A percentile compares a stretch with the other conserved stretches of the same genome.
Conservation (phyloP, 2,888 invertebrate genomes). For the Drosophila niveifrons region DNA sequence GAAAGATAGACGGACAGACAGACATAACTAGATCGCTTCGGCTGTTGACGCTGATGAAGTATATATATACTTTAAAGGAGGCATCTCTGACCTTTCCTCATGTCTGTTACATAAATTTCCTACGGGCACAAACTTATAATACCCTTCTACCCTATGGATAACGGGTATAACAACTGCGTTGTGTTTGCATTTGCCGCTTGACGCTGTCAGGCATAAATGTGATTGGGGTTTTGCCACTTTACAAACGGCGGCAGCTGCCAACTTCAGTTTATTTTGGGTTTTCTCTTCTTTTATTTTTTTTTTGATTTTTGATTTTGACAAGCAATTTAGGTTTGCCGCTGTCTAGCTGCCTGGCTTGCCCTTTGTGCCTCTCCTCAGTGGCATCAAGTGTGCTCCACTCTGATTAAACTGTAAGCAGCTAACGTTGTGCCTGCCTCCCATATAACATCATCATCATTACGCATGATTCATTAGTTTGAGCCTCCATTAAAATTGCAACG, state of each 20-base stretch:
- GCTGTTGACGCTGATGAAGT: too few species aligned
- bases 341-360: neutral
- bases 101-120: too few species aligned
- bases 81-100: too few species aligned
- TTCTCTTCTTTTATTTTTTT: neutral
- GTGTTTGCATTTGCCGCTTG: slow-evolving; percentile 55
- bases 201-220: slow-evolving; percentile 44
- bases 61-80: too few species aligned
- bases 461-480: slow-evolving; percentile 34
- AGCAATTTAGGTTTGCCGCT: slow-evolving; percentile 29
- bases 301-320: too few species aligned
- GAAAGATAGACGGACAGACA: too few species aligned
- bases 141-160: too few species aligned
- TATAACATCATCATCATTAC: slow-evolving; percentile 51
- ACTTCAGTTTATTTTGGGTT: slow-evolving; percentile 5
- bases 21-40: too few species aligned
- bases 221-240: slow-evolving; percentile 58
- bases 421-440: neutral
- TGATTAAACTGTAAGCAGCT: slow-evolving; percentile 53
- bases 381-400: slow-evolving; percentile 63
- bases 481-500: slow-evolving; percentile 13
- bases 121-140: too few species aligned
- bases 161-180: slow-evolving; percentile 25
- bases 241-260: slow-evolving; percentile 27
- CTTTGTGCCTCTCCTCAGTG: slow-evolving; percentile 19